Conservation (phyloP, 92 coral and sea anemone species). For the Parazoanthus atlanticus region DNA sequence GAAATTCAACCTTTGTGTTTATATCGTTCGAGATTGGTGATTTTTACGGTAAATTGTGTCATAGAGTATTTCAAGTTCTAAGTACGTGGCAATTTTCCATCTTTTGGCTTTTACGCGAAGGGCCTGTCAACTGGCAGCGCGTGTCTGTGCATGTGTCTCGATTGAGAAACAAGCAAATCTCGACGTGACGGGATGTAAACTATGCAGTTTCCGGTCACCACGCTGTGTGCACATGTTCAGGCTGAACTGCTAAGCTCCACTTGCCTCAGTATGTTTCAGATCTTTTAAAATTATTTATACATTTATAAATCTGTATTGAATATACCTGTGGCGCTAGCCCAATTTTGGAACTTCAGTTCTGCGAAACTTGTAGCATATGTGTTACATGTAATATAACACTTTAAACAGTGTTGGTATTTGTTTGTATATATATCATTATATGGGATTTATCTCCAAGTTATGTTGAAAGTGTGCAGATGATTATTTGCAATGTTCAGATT, state of each 20-base stretch:
- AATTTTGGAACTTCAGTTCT: neutral
- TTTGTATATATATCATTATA: no score
- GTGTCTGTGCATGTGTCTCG: neutral
- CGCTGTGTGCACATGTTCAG: slow-evolving; percentile 36
- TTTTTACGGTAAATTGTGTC: neutral
- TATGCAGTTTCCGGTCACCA: slow-evolving; percentile 17
- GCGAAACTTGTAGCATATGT: neutral
- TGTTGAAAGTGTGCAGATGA: neutral
- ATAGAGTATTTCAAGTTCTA: neutral
- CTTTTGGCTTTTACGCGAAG: neutral
- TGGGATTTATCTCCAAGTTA: neutral
- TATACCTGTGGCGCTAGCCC: neutral
- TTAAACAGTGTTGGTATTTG: neutral
- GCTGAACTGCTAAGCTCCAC: neutral
- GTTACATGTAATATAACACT: neutral
- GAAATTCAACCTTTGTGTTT: neutral
- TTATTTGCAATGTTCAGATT: neutral
- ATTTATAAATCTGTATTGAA: no score
- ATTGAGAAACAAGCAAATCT: slow-evolving; percentile 6
- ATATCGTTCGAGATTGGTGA: neutral
- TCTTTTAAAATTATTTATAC: neutral
- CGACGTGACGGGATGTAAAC: neutral
- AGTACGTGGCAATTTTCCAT: slow-evolving; percentile 16
- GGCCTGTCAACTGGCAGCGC: neutral
- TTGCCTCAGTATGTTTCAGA: neutral